Evolutionary conservation across 2,888 invertebrate species (phyloP), one percentile per base, ranked within the genome.

Genomic region (Alloscopus bannaensis): DNA sequence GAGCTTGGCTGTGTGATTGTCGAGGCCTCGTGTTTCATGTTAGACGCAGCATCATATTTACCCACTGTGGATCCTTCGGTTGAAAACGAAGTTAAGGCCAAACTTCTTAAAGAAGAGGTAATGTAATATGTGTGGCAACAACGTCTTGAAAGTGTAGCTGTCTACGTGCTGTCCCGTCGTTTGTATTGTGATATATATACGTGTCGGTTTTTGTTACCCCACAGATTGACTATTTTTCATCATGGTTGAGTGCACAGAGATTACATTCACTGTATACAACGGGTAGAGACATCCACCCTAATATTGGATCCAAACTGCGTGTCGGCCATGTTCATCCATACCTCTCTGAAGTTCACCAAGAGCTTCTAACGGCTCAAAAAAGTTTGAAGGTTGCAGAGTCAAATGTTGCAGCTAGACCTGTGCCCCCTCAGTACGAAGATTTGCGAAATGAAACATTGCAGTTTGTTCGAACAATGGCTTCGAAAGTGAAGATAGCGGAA

Each of bases 51-150:
- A 4, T 80, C 87, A 4, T 88, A 89, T 1, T 89, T 93, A 13
- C 93, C 93, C 20, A 88, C 92, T 0, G 93, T 97, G 3, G 98
- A 98, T 90, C 96, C 96, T 0, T 92, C 95, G 0, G 92, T 93
- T 76, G 95, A 95, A 88, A 91, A 93, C 83, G 90, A 91, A 0
- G 88, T 96, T 0, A 94, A 94, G 88, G 90, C 93, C 11, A 88
- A 91, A 55, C 94, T 95, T 84, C 89, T 92, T 16, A 88, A 90
- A 26, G 92, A 94, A 85, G 94, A 95, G 87, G 91, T 94, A 1
- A 84, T 20, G 18, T n/a, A 47, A 13, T 47, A 3, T 36, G 13
- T 36, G 6, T 36, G 36, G 36, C 36, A 8, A 8, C 13, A n/a
- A 6, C 50, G 4, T 47, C 6, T 6, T 47, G 16, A 11, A 16